phyloP scores from a whole-genome alignment of 23 tunicate genomes.

The Botrylloides violaceus region DNA sequence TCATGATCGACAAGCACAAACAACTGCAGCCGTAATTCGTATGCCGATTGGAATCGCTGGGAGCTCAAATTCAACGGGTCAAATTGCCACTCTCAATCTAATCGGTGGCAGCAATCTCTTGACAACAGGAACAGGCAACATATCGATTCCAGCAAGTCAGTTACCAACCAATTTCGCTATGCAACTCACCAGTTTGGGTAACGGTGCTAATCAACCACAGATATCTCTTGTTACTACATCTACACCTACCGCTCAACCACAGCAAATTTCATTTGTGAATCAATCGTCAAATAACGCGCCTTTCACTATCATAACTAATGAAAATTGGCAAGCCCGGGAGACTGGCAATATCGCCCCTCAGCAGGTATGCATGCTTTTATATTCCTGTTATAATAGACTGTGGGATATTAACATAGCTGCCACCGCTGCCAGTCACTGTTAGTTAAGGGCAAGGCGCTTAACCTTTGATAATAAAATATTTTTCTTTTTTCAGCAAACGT shows the following conservation, averaged over 20 bases:
- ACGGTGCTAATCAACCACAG: conserved; percentile 13
- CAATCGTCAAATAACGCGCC: conserved; percentile 22
- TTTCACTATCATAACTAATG: conserved; percentile 60
- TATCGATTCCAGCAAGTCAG: conserved; percentile 46
- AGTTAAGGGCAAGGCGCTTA: too few species aligned
- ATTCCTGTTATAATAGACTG: not conserved
- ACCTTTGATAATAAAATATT: too few species aligned
- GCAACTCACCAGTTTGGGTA: conserved; percentile 60
- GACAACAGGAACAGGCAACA: conserved; percentile 23
- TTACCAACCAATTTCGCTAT: conserved; percentile 53
- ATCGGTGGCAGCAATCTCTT: conserved; percentile 22
- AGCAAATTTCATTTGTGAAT: conserved; percentile 4
- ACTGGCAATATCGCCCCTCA: not conserved
- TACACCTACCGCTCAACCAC: not conserved
- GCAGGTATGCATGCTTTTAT: not conserved
- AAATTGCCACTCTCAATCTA: conserved; percentile 44
- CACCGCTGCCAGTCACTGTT: not conserved
- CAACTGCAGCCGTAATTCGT: conserved; percentile 24
- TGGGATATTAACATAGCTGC: not conserved
- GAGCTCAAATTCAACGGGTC: conserved; percentile 26
- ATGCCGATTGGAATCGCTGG: conserved; percentile 47
- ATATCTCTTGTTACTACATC: not conserved
- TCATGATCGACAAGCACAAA: not conserved
- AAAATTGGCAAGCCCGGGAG: conserved; percentile 19
- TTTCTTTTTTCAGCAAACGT: conserved; percentile 2